Evolutionary conservation across 2,888 invertebrate genomes (phyloP).

Genomic region (Agonopterix arenella): DNA sequence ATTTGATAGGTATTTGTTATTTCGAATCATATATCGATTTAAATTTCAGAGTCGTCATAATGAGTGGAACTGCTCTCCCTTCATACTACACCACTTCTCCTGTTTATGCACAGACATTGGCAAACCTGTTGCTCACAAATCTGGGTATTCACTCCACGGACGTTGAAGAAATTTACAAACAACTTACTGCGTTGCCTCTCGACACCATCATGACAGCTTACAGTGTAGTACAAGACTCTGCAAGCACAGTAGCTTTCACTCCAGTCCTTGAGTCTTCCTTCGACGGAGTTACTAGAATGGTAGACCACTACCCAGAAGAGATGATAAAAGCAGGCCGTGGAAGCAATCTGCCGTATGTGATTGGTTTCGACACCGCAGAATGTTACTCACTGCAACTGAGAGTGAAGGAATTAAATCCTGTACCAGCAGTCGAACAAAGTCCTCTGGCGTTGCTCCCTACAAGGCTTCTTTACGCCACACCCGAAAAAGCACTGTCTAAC

Average conservation of each 20-base stretch:
- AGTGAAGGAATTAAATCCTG: slow-evolving; percentile 38
- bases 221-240: slow-evolving; percentile 30
- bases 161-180: slow-evolving; percentile 37
- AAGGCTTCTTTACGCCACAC: slow-evolving; percentile 1
- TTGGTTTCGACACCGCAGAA: slow-evolving; percentile 53
- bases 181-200: slow-evolving; percentile 37
- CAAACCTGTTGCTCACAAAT: slow-evolving; percentile 38
- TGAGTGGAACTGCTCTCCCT: slow-evolving; percentile 50
- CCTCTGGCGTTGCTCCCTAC: slow-evolving; percentile 33
- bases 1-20: no score
- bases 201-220: slow-evolving; percentile 45
- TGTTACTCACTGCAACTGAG: slow-evolving; percentile 47
- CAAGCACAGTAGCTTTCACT: slow-evolving; percentile 43
- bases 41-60: slow-evolving; percentile 47
- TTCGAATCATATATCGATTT: background rate
- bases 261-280: slow-evolving; percentile 50
- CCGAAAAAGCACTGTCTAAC: slow-evolving; percentile 26
- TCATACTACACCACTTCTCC: slow-evolving; percentile 46
- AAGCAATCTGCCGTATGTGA: slow-evolving; percentile 43
- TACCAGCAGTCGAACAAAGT: slow-evolving; percentile 26
- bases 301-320: slow-evolving; percentile 50
- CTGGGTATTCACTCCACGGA: slow-evolving; percentile 58
- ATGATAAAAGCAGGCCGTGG: slow-evolving; percentile 42
- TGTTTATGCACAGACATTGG: slow-evolving; percentile 31
- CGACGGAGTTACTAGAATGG: slow-evolving; percentile 42